Conservation (phyloP, 2,797 vertebrate species). For the Hydrolagus colliei region DNA sequence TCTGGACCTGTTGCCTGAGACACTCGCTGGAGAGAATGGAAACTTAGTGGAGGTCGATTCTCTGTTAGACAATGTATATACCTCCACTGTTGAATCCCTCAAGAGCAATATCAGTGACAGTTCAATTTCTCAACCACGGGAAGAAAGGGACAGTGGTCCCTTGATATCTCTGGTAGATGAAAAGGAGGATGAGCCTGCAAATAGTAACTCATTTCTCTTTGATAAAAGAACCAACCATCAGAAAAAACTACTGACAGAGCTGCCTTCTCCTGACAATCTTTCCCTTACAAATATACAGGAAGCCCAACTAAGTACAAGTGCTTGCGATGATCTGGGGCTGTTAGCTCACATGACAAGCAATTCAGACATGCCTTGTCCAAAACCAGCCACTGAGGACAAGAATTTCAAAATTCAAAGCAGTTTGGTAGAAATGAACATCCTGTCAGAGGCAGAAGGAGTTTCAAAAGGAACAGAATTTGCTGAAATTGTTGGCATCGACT, state of each 20-base stretch:
- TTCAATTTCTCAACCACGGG: constrained; percentile 71
- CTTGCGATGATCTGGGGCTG: constrained; percentile 86
- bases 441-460: constrained; percentile 71
- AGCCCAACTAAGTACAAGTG: constrained; percentile 64
- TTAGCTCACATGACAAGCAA: constrained; percentile 85
- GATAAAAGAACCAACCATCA: constrained; percentile 80
- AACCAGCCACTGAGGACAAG: constrained; percentile 78
- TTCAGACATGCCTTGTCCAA: constrained; percentile 70
- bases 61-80: constrained; percentile 86
- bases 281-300: constrained; percentile 76
- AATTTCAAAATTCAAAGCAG: constrained; percentile 87
- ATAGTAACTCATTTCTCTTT: constrained; percentile 84
- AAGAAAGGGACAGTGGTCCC: constrained; percentile 82
- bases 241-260: constrained; percentile 87
- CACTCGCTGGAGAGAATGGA: constrained; percentile 75
- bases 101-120: constrained; percentile 70
- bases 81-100: constrained; percentile 86
- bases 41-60: constrained; percentile 91
- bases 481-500: constrained; percentile 65
- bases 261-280: constrained; percentile 78
- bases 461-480: constrained; percentile 73
- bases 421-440: constrained; percentile 76
- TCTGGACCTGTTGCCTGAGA: constrained; percentile 91
- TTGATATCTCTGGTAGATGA: constrained; percentile 93
- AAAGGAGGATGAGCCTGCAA: constrained; percentile 85